These are phyloP conservation scores for Myopa testacea DNA, from an alignment of 2,888 invertebrate species.

Conservation along the genomic window DNA sequence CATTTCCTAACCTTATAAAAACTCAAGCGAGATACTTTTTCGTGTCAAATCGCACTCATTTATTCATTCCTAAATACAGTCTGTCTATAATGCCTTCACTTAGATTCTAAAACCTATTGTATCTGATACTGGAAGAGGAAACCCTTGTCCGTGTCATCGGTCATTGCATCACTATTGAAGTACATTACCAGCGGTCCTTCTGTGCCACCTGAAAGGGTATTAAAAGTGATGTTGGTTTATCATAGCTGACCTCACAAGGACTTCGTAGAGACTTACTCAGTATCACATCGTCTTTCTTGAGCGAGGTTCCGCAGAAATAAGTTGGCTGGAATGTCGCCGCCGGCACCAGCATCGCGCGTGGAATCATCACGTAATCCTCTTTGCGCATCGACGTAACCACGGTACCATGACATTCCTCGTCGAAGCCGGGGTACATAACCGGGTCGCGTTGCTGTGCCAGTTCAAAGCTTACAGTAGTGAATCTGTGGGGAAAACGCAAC, in stretches of 20 bases:
- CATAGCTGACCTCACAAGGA: background rate
- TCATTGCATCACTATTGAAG: slow-evolving; percentile 72
- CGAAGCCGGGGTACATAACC: slow-evolving; percentile 54
- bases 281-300: slow-evolving; percentile 32
- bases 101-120: background rate
- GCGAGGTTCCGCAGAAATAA: slow-evolving; percentile 62
- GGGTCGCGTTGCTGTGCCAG: slow-evolving; percentile 52
- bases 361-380: slow-evolving; percentile 73
- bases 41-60: no score
- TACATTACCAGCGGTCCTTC: slow-evolving; percentile 73
- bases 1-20: no score
- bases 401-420: slow-evolving; percentile 71
- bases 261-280: background rate
- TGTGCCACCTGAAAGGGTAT: slow-evolving; percentile 71
- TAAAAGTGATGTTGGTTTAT: slow-evolving; percentile 46
- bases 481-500: slow-evolving; percentile 48
- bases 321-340: slow-evolving; percentile 62
- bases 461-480: slow-evolving; percentile 54
- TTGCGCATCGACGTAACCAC: slow-evolving; percentile 68
- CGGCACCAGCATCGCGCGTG: slow-evolving; percentile 68
- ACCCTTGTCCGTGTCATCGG: slow-evolving; percentile 58
- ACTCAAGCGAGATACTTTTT: no score
- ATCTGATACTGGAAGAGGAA: slow-evolving; percentile 60
- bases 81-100: background rate
- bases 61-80: no score